A percentile compares a stretch with the other conserved stretches of the same genome.
Conservation (phyloP, 1,140 invertebrate genomes). For the Dinoponera quadriceps region DNA sequence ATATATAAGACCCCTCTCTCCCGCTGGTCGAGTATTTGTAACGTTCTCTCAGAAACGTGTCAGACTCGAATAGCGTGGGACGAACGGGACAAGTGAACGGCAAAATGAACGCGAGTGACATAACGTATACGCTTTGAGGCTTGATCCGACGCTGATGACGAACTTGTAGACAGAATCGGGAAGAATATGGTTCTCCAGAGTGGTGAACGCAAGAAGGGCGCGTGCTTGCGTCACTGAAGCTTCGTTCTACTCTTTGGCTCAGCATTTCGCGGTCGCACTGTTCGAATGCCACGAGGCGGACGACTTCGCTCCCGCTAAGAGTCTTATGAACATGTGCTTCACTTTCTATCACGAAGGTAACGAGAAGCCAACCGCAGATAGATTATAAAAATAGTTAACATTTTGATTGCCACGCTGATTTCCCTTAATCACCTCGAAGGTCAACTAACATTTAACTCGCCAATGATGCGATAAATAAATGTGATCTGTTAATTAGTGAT, state of each 20-base stretch:
- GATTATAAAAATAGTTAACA: not conserved
- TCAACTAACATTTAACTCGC: too few relatives aligned
- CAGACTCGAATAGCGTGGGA: too few relatives aligned
- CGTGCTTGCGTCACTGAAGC: constrained; percentile 89
- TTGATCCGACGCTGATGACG: not conserved
- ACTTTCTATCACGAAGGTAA: constrained; percentile 92
- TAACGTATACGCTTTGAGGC: not conserved
- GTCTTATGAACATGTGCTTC: constrained; percentile 94
- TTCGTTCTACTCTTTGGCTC: constrained; percentile 92
- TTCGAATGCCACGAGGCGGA: constrained; percentile 93
- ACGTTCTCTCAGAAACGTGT: too few relatives aligned
- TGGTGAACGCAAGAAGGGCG: constrained; percentile 91
- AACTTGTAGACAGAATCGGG: constrained; percentile 86
- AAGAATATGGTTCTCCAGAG: constrained; percentile 90
- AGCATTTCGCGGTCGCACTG: constrained; percentile 91
- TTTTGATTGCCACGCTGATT: too few relatives aligned
- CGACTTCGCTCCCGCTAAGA: constrained; percentile 92
- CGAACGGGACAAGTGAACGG: too few relatives aligned
- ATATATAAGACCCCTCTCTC: not conserved
- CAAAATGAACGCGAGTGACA: not conserved
- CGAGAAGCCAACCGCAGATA: constrained; percentile 11
- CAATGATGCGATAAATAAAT: too few relatives aligned
- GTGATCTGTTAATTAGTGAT: too few relatives aligned
- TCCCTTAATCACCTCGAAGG: too few relatives aligned
- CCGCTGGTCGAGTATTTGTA: too few relatives aligned